Percentiles rank a stretch among this genome's conserved stretches.
Evolutionary conservation across 2,797 vertebrate genomes (phyloP).

Genomic region (Sardinella longiceps): DNA sequence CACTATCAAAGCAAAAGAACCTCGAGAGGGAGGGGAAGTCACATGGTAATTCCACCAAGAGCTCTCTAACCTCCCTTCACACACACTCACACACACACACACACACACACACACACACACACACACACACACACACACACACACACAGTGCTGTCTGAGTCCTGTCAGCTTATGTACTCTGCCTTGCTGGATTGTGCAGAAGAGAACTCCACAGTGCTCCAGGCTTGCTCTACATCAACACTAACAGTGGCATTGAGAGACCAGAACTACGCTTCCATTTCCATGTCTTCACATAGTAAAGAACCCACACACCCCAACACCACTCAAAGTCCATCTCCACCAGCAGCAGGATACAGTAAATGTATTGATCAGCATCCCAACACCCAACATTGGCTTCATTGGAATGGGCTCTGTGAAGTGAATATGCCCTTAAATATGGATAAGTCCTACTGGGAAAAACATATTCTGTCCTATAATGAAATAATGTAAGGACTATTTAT

Average conservation of each 20-base stretch:
- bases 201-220: neutral
- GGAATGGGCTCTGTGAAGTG: too few species aligned
- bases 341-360: too few species aligned
- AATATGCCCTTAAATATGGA: too few species aligned
- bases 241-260: neutral
- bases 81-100: neutral
- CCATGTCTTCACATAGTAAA: neutral
- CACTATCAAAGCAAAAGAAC: conserved; percentile 67
- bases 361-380: too few species aligned
- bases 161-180: neutral
- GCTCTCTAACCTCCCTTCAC: conserved; percentile 36
- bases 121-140: neutral
- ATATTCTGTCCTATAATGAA: too few species aligned
- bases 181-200: neutral
- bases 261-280: neutral
- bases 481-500: too few species aligned
- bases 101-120: neutral
- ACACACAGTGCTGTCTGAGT: neutral
- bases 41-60: conserved; percentile 36
- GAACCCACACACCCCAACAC: neutral
- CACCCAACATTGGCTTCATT: too few species aligned
- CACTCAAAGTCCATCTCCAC: too few species aligned
- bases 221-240: neutral
- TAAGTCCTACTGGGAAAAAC: too few species aligned
- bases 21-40: conserved; percentile 54